These are phyloP conservation scores for Hylaeus anthracinus DNA, from an alignment of 1,140 invertebrate species.

Conservation along the genomic window DNA sequence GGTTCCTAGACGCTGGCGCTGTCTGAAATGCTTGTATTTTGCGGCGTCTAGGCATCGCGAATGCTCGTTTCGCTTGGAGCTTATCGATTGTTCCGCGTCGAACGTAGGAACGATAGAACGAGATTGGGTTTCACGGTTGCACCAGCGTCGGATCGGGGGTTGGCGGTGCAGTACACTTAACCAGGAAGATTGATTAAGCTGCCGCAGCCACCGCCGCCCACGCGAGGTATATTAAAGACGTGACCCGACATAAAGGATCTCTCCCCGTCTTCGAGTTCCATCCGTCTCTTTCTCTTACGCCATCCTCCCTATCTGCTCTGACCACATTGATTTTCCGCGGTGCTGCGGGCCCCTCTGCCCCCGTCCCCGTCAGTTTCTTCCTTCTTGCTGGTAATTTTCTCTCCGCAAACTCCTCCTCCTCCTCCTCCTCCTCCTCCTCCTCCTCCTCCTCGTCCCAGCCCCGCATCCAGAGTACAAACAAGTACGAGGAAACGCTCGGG, in stretches of 20 bases:
- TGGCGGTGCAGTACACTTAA: slow-evolving; percentile 47
- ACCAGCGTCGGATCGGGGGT: slow-evolving; percentile 43
- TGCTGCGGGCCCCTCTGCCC: slow-evolving; percentile 19
- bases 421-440: neutral
- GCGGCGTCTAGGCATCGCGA: slow-evolving; percentile 11
- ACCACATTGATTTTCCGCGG: slow-evolving; percentile 73
- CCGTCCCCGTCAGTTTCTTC: slow-evolving; percentile 3
- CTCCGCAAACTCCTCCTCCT: slow-evolving; percentile 16
- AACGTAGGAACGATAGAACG: slow-evolving; percentile 42
- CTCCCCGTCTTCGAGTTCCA: slow-evolving; percentile 34
- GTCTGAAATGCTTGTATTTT: neutral
- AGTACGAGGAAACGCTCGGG: slow-evolving; percentile 22
- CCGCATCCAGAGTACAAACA: slow-evolving; percentile 28
- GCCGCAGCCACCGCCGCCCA: slow-evolving; percentile 58
- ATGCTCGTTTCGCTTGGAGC: slow-evolving; percentile 17
- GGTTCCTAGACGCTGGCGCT: neutral
- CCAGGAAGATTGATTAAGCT: slow-evolving; percentile 73
- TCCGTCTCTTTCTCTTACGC: slow-evolving; percentile 34
- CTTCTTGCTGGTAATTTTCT: slow-evolving; percentile 44
- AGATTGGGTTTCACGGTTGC: slow-evolving; percentile 57
- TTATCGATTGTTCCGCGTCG: slow-evolving; percentile 54
- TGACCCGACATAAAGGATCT: slow-evolving; percentile 75
- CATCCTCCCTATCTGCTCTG: slow-evolving; percentile 44
- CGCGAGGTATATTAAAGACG: slow-evolving; percentile 77
- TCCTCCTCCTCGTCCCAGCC: neutral